Base-by-base conservation (phyloP, 1,140 invertebrate species). In the Eriosoma lanigerum region DNA sequence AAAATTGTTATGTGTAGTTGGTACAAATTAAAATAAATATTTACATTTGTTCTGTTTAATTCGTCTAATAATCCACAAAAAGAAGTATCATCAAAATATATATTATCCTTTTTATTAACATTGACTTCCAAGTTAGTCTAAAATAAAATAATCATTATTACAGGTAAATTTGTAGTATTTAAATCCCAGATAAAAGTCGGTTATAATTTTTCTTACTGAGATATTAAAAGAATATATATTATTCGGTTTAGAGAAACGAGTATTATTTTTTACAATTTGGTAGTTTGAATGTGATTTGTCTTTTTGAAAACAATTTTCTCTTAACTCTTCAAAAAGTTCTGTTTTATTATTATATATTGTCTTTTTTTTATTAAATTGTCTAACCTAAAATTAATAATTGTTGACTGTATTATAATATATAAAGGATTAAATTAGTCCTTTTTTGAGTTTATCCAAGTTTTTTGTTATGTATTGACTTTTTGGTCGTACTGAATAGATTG, bases 351-450 rank as follows among this genome's bases (percentile, higher is more conserved):
- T 21, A 3, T 9, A 60, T 62, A 12, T 24, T n/a, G 9, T 78
- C 10, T 78, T 56, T 78, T 78, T 78, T 46, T 78, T 56, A 62
- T 78, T 78, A 2, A 78, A 46, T 48, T 78, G 75, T 24, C 75
- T 13, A 6, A 29, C 17, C 46, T 19, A 48, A 46, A 24, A 8
- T 78, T n/a, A 62, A 29, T 52, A 12, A 29, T 50, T 72, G 13
- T 6, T 48, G 9, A 29, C 0, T 24, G 2, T n/a, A n/a, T n/a
- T 0, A 70, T 10, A 50, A 70, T 24, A 9, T 26, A 48, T 0
- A 48, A 0, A 24, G 1, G n/a, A 38, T 8, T 38, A 38, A 4
- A 38, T n/a, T n/a, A n/a, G n/a, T 38, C 3, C 32, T 38, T 38
- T 38, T 38, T 38, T 4, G 3, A 38, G 8, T 38, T 38, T 38